A percentile compares a stretch with the other conserved stretches of the same genome.
phyloP scores from a whole-genome alignment of 2,797 vertebrate genomes.

The Scolopax rusticola region DNA sequence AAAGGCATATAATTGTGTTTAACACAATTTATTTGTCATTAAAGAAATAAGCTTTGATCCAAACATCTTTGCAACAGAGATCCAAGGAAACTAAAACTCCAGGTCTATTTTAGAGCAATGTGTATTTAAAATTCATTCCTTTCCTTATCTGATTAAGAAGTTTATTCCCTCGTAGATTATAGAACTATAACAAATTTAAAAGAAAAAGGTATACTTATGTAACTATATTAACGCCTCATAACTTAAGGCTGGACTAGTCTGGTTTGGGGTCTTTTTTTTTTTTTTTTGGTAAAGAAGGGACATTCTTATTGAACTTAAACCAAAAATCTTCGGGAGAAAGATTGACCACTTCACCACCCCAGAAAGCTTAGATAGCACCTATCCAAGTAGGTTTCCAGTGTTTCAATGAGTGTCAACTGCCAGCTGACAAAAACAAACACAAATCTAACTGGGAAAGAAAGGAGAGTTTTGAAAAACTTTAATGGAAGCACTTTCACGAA shows the following conservation, averaged over 20 bases:
- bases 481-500: neutral
- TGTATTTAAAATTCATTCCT: conserved; percentile 60
- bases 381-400: neutral
- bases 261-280: neutral
- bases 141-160: conserved; percentile 29
- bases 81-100: conserved; percentile 70
- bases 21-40: conserved; percentile 80
- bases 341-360: neutral
- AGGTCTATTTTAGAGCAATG: conserved; percentile 75
- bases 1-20: conserved; percentile 76
- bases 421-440: neutral
- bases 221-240: neutral
- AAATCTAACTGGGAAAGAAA: neutral
- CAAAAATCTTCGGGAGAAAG: neutral
- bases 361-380: neutral
- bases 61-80: conserved; percentile 69
- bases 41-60: conserved; percentile 78
- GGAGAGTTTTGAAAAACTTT: neutral
- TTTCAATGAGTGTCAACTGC: neutral
- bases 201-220: neutral
- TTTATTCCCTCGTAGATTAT: neutral
- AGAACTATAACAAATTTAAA: neutral
- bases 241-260: neutral
- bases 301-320: neutral
- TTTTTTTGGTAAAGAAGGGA: neutral